Evolutionary conservation across 1,140 invertebrate species (phyloP), one percentile per base, ranked within the genome.

Genomic region (Riptortus pedestris): DNA sequence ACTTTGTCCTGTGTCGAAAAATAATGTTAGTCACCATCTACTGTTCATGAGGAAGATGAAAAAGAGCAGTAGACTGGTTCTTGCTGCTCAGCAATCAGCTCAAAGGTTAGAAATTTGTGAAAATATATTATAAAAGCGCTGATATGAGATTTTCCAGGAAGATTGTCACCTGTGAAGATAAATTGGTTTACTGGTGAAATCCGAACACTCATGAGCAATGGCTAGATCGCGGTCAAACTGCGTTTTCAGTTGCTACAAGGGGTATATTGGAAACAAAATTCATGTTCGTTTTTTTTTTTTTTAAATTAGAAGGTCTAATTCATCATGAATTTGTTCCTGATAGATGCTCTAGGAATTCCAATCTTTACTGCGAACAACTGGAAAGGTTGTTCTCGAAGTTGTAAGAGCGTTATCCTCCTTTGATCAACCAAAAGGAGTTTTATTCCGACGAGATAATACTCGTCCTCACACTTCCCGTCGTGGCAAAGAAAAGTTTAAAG

Each of bases 171-270:
- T 48, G 45, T 48, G 7, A 48, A 11, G 45, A 48, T 11, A 48
- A 48, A 4, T 48, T 7, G 45, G 45, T 11, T 48, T 48, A 48
- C 45, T 48, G 45, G 45, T 20, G 45, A 48, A 18, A 48, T 48
- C 45, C 45, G 45, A 48, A 48, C 18, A 11, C 45, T n/a, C 45
- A 48, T 20, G 18, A 48, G 45, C 45, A 48, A 48, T 48, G 45
- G 7, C n/a, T 48, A 48, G 45, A 48, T 48, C 7, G 7, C 45
- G 45, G 45, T 48, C 45, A 48, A 48, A 48, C 45, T 48, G 11
- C 11, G 18, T 16, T 20, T 16, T 16, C 45, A 4, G 7, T 38
- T 38, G 31, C 31, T 38, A 14, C 31, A 38, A 38, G 5, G 31
- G 31, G 31, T 5, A 5, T 7, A 38, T 38, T 38, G 5, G 31